phyloP scores from a whole-genome alignment of 1,140 invertebrate genomes.

The Cecropterus lyciades region DNA sequence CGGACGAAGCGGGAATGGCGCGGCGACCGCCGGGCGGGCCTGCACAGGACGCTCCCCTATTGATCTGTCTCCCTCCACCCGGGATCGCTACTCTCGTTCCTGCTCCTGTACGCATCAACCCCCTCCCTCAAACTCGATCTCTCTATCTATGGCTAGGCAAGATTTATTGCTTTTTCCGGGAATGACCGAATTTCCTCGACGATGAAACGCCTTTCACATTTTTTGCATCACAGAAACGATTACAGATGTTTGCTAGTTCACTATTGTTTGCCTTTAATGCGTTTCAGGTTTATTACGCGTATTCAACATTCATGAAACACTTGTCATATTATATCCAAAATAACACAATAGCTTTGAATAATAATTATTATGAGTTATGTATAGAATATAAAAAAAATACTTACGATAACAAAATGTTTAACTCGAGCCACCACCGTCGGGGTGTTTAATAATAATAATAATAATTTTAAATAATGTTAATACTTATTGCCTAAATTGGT shows the following conservation, averaged over 20 bases:
- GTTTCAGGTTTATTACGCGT: too few species aligned
- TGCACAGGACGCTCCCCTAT: slow-evolving; percentile 65
- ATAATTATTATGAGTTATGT: too few species aligned
- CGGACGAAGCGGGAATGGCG: slow-evolving; percentile 48
- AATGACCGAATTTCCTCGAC: slow-evolving; percentile 64
- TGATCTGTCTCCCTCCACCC: slow-evolving; percentile 61
- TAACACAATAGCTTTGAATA: too few species aligned
- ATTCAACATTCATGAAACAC: too few species aligned
- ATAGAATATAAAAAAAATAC: too few species aligned
- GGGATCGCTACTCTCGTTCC: slow-evolving; percentile 44
- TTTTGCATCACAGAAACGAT: slow-evolving; percentile 9
- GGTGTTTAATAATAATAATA: too few species aligned
- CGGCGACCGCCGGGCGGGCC: slow-evolving; percentile 39
- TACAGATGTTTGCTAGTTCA: background rate
- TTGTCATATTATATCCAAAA: too few species aligned
- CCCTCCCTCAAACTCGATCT: slow-evolving; percentile 49
- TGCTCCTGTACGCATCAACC: slow-evolving; percentile 53
- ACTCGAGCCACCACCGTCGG: too few species aligned
- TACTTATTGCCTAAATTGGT: too few species aligned
- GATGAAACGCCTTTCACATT: slow-evolving; percentile 28
- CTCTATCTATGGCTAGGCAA: slow-evolving; percentile 65
- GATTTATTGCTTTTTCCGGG: slow-evolving; percentile 73
- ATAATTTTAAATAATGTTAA: too few species aligned
- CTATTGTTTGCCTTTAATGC: too few species aligned
- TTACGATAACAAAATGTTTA: too few species aligned